A percentile compares a stretch with the other conserved stretches of the same genome.
phyloP scores from a whole-genome alignment of 1,140 invertebrate genomes.

The Phymastichus coffea region DNA sequence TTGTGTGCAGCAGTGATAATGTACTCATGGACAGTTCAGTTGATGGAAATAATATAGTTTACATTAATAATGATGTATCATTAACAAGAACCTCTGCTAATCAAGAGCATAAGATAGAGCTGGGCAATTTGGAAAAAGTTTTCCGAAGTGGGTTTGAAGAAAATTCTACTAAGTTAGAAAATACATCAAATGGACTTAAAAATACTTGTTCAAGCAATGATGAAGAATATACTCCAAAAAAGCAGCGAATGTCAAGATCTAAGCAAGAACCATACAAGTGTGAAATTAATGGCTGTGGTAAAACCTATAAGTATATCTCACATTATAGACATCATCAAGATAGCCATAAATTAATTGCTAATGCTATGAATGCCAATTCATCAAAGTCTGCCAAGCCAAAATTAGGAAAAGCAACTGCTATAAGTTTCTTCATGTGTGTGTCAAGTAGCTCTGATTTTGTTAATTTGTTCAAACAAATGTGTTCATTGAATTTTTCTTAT shows the following conservation, averaged over 20 bases:
- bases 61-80: constrained; percentile 46
- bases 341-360: constrained; percentile 48
- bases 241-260: constrained; percentile 53
- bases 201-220: constrained; percentile 46
- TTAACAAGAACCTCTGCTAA: constrained; percentile 44
- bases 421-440: constrained; percentile 54
- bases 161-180: constrained; percentile 40
- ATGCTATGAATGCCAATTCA: constrained; percentile 37
- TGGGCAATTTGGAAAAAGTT: constrained; percentile 47
- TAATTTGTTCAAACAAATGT: no score
- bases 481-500: constrained; percentile 1
- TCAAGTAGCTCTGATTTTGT: constrained; percentile 1
- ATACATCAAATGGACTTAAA: constrained; percentile 34
- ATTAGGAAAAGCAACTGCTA: constrained; percentile 47
- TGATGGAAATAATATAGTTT: constrained; percentile 42
- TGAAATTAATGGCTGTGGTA: constrained; percentile 49
- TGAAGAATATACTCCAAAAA: constrained; percentile 54
- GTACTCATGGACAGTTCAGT: constrained; percentile 36
- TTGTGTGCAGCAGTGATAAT: constrained; percentile 34
- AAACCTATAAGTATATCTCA: constrained; percentile 56
- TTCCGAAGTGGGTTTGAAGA: constrained; percentile 45
- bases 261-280: constrained; percentile 53
- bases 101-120: constrained; percentile 47
- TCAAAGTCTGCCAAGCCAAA: constrained; percentile 40
- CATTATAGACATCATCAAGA: constrained; percentile 56